These are phyloP conservation scores for Musca vetustissima DNA, from an alignment of 1,140 invertebrate genomes.

Conservation along the genomic window DNA sequence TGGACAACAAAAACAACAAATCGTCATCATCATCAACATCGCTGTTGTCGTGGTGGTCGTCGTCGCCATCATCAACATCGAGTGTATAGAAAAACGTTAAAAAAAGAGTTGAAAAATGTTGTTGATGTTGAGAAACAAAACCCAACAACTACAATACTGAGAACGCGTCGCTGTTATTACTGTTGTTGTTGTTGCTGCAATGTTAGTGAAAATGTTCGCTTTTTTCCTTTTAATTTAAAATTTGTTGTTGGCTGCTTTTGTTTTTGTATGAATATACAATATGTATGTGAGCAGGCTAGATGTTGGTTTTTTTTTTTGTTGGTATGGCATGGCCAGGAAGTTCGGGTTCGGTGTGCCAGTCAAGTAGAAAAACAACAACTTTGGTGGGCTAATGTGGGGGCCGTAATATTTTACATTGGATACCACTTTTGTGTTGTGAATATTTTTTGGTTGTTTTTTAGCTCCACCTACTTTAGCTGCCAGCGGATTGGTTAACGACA, in stretches of 20 bases:
- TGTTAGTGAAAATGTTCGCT: conserved; percentile 13
- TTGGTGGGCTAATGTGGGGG: background rate
- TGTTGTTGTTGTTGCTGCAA: conserved; percentile 4
- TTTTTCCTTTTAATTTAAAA: conserved; percentile 3
- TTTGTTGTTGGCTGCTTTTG: conserved; percentile 1
- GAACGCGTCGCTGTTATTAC: background rate
- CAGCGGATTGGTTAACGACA: conserved; percentile 18
- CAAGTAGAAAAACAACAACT: background rate
- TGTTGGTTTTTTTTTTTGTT: background rate
- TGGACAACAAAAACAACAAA: too few species aligned
- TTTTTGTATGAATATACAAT: background rate
- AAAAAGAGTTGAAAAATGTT: conserved; percentile 19
- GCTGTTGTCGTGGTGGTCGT: too few species aligned
- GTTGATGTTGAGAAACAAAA: conserved; percentile 1
- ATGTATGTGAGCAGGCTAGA: background rate
- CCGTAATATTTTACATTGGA: too few species aligned
- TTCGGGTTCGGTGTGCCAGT: background rate
- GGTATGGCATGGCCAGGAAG: background rate
- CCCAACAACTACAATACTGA: background rate
- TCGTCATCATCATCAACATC: too few species aligned
- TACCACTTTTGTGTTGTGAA: background rate
- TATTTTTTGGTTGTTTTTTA: conserved; percentile 13
- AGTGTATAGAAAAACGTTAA: conserved; percentile 20
- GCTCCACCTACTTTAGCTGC: conserved; percentile 22
- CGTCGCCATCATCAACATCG: too few species aligned